phyloP scores from a whole-genome alignment of 2,797 vertebrate species.

The Cynopterus sphinx region DNA sequence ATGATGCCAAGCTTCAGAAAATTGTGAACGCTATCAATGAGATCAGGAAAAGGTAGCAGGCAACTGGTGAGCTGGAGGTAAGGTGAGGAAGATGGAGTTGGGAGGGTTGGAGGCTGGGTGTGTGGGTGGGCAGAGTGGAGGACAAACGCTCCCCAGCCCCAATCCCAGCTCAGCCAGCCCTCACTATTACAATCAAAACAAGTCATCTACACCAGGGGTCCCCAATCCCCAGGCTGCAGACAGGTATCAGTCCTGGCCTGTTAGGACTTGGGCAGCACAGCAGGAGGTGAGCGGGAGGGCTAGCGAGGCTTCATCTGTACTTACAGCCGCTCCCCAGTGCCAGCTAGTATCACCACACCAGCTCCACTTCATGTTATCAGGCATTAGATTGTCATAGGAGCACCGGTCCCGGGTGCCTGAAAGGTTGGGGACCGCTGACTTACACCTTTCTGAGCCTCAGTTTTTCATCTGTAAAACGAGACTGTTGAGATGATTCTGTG shows the following conservation, averaged over 20 bases:
- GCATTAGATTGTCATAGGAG: too few species aligned
- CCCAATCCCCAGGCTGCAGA: too few species aligned
- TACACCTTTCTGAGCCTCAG: neutral
- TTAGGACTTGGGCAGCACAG: too few species aligned
- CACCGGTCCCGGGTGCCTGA: too few species aligned
- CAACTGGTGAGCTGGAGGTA: neutral
- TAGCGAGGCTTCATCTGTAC: too few species aligned
- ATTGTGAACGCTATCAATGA: conserved; percentile 42
- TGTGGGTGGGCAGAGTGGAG: neutral
- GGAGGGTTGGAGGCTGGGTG: neutral
- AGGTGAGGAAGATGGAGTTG: neutral
- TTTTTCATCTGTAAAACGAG: neutral
- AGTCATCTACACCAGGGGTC: too few species aligned
- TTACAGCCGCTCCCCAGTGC: too few species aligned
- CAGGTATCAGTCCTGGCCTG: too few species aligned
- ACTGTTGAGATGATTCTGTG: neutral
- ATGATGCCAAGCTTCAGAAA: conserved; percentile 49
- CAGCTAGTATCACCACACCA: too few species aligned
- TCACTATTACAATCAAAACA: neutral
- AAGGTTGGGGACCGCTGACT: too few species aligned
- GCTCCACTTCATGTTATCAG: too few species aligned
- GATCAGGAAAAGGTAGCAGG: conserved; percentile 53
- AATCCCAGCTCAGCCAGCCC: neutral
- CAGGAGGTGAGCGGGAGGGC: too few species aligned
- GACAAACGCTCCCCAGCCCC: neutral